Evolutionary conservation across 2,113 vertebrate genomes (phyloP).

Genomic region (Xiphorhynchus elegans): DNA sequence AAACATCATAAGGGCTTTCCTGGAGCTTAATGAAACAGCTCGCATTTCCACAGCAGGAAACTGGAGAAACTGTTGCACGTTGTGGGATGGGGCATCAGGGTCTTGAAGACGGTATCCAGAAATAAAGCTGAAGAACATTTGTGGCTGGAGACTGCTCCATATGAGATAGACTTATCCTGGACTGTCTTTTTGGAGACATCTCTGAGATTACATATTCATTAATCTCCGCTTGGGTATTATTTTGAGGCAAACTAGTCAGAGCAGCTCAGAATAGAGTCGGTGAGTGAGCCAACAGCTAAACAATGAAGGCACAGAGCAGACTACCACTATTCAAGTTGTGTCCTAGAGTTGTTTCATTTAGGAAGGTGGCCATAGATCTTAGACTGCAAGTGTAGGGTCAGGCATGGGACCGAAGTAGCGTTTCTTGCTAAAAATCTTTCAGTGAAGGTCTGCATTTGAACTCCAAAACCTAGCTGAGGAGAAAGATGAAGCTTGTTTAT

Average conservation of each 20-base stretch:
- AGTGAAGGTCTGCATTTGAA: background rate
- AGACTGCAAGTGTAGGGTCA: background rate
- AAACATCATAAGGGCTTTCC: background rate
- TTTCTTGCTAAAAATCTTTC: background rate
- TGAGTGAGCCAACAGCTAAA: background rate
- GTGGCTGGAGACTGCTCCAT: background rate
- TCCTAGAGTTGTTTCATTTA: background rate
- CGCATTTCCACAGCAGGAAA: background rate
- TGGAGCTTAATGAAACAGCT: background rate
- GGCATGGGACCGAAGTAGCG: background rate
- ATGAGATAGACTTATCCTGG: background rate
- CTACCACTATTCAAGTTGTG: background rate
- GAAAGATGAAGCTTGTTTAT: background rate
- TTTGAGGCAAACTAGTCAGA: background rate
- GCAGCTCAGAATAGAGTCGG: background rate
- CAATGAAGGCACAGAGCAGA: background rate
- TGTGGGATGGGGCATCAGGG: too few species aligned
- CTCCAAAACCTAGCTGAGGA: background rate
- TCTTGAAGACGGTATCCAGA: rapidly evolving
- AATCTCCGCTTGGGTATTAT: background rate
- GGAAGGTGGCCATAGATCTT: background rate
- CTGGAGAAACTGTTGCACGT: background rate
- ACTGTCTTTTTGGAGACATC: background rate
- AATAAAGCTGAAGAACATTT: background rate
- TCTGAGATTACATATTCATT: background rate